Evolutionary conservation across 2,888 invertebrate species (phyloP), one percentile per base, ranked within the genome.

Genomic region (Tenthredo notha): DNA sequence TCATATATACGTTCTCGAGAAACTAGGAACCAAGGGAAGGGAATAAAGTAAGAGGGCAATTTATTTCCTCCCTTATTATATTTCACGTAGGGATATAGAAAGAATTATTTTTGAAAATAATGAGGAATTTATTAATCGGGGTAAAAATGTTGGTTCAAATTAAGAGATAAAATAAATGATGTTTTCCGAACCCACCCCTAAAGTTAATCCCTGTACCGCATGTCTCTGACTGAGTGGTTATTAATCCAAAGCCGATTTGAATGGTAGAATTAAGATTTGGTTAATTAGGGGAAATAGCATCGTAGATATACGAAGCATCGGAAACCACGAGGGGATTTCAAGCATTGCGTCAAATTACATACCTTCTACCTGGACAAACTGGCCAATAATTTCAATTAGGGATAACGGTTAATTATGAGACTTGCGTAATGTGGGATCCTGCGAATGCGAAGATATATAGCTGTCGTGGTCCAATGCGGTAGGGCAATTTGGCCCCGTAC

Each of bases 381-480:
- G 80, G 80, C 80, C 80, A 80, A 80, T 80, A 87, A 82, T 87
- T 72, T 84, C 78, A 80, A 75, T 87, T 86, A 87, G 80, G 85
- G 86, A 83, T 86, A 86, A 87, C 86, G 75, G 87, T 86, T 85
- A 86, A 86, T 86, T 87, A 87, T 72, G 80, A 58, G 84, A 80
- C 80, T 80, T 61, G 61, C 80, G 58, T 80, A 80, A 80, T 58
- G 80, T 80, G 80, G 80, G 47, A 77, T 77, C 80, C 61, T 37
- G 50, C 80, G 58, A 80, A 80, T 40, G 58, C 80, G 18, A 15
- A 80, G 61, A 80, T 80, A 61, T 80, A 80, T 80, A 6, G 58
- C 80, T 61, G 80, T 61, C 40, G 78, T 15, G 40, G 61, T 50
- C 54, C 74, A 74, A 54, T 40, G 37, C 61, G 37, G 61, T 80